Evolutionary conservation across 2,113 vertebrate genomes (phyloP).

Genomic region (Corythoichthys haematopterus): DNA sequence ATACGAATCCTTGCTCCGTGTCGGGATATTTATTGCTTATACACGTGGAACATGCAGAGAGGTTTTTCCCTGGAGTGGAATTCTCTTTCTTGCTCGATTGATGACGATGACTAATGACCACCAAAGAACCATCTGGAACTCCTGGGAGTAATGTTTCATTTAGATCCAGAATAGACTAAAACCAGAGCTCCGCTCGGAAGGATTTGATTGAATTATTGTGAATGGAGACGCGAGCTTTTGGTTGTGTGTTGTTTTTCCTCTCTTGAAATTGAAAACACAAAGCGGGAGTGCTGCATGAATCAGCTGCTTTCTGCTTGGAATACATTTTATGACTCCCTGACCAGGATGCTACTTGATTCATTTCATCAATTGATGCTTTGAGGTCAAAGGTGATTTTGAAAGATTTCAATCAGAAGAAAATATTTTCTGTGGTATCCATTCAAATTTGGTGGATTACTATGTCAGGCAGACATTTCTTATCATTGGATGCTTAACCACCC

Average conservation of each 20-base stretch:
- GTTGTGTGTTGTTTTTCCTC: not conserved
- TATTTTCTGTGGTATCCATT: too few relatives aligned
- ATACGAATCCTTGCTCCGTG: constrained; percentile 47
- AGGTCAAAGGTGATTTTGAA: not conserved
- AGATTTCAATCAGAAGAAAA: too few relatives aligned
- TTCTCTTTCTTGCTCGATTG: constrained; percentile 42
- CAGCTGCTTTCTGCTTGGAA: not conserved
- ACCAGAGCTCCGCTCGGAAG: constrained; percentile 17
- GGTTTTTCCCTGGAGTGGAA: constrained; percentile 29
- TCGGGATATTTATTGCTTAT: constrained; percentile 52
- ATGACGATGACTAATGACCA: constrained; percentile 39
- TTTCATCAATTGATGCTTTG: not conserved
- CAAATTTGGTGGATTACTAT: too few relatives aligned
- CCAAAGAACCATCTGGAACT: constrained; percentile 37
- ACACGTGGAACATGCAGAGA: constrained; percentile 38
- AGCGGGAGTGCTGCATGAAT: not conserved
- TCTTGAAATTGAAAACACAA: constrained; percentile 5
- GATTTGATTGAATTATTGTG: constrained; percentile 27
- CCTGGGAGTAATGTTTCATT: constrained; percentile 37
- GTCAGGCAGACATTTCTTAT: too few relatives aligned
- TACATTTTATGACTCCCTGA: not conserved
- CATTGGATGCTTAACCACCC: too few relatives aligned
- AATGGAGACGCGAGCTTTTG: constrained; percentile 15
- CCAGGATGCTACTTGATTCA: not conserved
- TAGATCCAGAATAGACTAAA: constrained; percentile 34